Evolutionary conservation across 2,888 invertebrate species (phyloP).

Genomic region (Tholera decimalis): DNA sequence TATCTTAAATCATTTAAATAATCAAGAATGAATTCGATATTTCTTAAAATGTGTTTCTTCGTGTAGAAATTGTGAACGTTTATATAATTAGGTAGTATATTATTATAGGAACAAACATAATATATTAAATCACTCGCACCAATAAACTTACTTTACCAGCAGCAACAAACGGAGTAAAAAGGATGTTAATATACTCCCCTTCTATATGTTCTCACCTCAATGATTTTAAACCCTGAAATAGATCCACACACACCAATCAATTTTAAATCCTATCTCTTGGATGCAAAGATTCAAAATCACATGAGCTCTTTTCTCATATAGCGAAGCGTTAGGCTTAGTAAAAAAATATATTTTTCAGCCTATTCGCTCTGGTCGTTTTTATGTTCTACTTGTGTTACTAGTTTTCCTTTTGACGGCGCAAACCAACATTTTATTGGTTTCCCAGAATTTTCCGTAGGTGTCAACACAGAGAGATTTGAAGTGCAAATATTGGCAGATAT

Average conservation of each 20-base stretch:
- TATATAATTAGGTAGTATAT: too few species aligned
- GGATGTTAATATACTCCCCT: constrained; percentile 31
- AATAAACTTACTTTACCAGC: neutral
- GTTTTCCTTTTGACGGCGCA: neutral
- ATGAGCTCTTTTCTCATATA: neutral
- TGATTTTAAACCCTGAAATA: constrained; percentile 32
- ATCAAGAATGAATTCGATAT: too few species aligned
- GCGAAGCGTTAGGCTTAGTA: neutral
- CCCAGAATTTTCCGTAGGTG: neutral
- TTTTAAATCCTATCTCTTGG: neutral
- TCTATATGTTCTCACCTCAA: constrained; percentile 21
- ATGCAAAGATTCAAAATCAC: fast-evolving
- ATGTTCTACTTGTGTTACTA: neutral
- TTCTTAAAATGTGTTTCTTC: too few species aligned
- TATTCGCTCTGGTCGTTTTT: neutral
- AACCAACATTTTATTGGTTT: neutral
- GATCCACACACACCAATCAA: neutral
- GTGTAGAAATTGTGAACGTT: too few species aligned
- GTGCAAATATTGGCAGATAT: neutral
- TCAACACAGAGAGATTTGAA: neutral
- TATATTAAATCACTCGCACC: neutral
- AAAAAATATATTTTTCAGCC: neutral
- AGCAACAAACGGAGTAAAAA: constrained; percentile 23
- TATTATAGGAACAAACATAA: too few species aligned
- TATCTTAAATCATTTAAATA: too few species aligned